Evolutionary conservation across 2,797 vertebrate species (phyloP).

Genomic region (Phalloptychus januarius): DNA sequence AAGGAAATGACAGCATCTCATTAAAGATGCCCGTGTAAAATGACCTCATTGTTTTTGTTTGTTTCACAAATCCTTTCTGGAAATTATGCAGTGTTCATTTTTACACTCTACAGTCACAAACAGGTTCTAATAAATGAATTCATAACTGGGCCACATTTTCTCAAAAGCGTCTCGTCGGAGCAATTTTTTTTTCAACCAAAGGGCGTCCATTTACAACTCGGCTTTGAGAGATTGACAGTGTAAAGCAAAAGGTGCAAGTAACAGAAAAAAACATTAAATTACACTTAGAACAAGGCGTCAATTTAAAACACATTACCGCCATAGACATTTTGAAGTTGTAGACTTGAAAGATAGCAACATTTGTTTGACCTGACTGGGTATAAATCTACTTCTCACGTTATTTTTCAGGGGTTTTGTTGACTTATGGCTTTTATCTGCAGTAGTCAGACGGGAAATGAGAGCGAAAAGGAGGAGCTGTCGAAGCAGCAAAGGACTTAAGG

Average conservation of each 20-base stretch:
- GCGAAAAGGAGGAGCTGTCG: neutral
- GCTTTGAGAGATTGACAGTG: neutral
- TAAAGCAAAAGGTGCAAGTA: neutral
- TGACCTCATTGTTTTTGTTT: neutral
- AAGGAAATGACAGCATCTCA: constrained; percentile 30
- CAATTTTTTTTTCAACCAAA: neutral
- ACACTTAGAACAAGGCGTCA: neutral
- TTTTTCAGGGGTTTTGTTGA: neutral
- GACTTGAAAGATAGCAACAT: neutral
- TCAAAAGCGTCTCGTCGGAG: neutral
- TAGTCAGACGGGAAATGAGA: neutral
- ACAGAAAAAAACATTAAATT: neutral
- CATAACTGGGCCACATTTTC: neutral
- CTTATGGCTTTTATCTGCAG: neutral
- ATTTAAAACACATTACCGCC: neutral
- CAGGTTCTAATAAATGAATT: neutral
- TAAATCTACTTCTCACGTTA: neutral
- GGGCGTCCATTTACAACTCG: too few species aligned
- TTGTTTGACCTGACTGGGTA: neutral
- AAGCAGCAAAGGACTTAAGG: neutral
- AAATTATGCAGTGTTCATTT: neutral
- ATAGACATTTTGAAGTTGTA: neutral
- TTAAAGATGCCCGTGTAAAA: neutral
- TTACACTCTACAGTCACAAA: neutral
- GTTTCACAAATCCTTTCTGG: neutral